These are phyloP conservation scores for Tetramorium alpestre DNA, from an alignment of 1,140 invertebrate species.

Conservation along the genomic window DNA sequence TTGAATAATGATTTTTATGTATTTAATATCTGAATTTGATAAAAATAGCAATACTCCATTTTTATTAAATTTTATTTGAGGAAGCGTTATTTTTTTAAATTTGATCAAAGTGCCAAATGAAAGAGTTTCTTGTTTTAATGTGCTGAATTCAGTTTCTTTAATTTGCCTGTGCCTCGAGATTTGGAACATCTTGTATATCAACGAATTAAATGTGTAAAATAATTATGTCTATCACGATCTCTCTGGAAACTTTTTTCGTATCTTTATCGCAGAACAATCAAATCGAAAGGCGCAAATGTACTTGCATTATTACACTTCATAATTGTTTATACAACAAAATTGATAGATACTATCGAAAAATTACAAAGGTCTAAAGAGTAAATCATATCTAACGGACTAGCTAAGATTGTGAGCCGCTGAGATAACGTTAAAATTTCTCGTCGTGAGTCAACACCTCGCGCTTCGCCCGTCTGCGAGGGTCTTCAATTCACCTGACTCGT, in stretches of 20 bases:
- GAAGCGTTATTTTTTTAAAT: too few species aligned
- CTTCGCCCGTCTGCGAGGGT: not conserved
- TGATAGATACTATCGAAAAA: constrained; percentile 10
- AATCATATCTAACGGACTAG: not conserved
- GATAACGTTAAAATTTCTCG: not conserved
- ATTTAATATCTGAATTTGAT: too few species aligned
- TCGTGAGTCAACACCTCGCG: not conserved
- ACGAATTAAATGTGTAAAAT: not conserved
- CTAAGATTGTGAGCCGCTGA: not conserved
- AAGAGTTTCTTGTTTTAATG: too few species aligned
- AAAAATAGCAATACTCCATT: too few species aligned
- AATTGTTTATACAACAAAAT: not conserved
- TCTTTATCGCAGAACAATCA: not conserved
- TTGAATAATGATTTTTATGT: too few species aligned
- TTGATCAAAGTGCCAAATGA: too few species aligned
- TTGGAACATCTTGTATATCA: not conserved
- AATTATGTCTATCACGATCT: too few species aligned
- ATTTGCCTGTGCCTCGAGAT: too few species aligned
- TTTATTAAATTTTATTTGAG: too few species aligned
- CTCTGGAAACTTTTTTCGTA: not conserved
- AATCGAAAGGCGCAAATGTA: constrained; percentile 13
- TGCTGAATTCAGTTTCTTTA: too few species aligned
- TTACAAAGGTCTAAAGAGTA: not conserved
- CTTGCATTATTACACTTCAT: not conserved
- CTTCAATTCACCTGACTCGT: not conserved